Base-by-base conservation (phyloP, 2,888 invertebrate species). In the Lasioglossum calceatum region DNA sequence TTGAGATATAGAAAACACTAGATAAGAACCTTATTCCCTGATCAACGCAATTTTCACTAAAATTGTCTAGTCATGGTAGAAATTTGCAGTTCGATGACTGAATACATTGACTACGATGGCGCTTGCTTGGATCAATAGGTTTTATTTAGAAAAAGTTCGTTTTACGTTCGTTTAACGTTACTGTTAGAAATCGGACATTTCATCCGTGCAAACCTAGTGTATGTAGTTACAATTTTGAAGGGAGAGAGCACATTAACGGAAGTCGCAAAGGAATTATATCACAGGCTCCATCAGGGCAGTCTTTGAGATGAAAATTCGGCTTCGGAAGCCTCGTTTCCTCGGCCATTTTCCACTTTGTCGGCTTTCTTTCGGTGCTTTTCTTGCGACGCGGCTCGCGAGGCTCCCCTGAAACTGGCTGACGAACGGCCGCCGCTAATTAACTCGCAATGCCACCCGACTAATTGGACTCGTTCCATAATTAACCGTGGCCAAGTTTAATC, bases 391-490 rank as follows among this genome's bases (percentile, higher is more conserved):
- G 44, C 39, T 16, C 72, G 61, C 71, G 64, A 54, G 47, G 58
- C 67, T 47, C 58, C 77, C 23, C 85, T 74, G 84, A 58, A 85
- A 84, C 84, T 27, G 82, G 75, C 86, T 76, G 89, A 86, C 89
- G 81, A 81, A 58, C 64, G 82, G 36, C 32, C 70, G 54, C 76
- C 86, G 78, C 71, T 88, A 89, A 89, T 89, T 88, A 89, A 86
- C 89, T 88, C 81, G 88, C 88, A 80, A 88, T 81, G 84, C 81
- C 85, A 79, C 39, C 74, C 72, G 81, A 74, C 88, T 89, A 89
- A 89, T 88, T 86, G 88, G 85, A 84, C 88, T 86, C 74, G 86
- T 85, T 85, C 88, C 86, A 85, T 86, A 88, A 89, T 88, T 84
- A 86, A 89, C 80, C 58, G 73, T 76, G 84, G 71, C 82, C 83